These are phyloP conservation scores for Cliona cf. orientalis DNA, from an alignment of 37 sponge, comb jelly and placozoan species.

Conservation along the genomic window DNA sequence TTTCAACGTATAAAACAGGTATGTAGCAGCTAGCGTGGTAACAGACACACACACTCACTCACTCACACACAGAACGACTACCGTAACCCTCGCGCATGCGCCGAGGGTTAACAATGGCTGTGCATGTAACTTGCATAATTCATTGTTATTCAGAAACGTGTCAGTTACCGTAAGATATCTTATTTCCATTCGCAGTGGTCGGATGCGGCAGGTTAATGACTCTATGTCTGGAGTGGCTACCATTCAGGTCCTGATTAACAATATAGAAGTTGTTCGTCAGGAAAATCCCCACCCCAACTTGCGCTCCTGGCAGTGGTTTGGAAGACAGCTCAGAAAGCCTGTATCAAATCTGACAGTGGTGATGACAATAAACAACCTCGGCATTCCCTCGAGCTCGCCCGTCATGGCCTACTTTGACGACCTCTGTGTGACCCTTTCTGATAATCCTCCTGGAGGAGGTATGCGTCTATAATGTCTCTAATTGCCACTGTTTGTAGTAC, in stretches of 20 bases:
- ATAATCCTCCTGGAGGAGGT: not conserved
- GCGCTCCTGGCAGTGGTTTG: slow-evolving; percentile 32
- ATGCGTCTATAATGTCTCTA: not conserved
- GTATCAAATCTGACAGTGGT: not conserved
- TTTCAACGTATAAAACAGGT: too few species aligned
- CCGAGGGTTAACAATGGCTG: too few species aligned
- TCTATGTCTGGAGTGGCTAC: not conserved
- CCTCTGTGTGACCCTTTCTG: not conserved
- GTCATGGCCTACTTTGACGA: slow-evolving; percentile 39
- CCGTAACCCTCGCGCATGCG: too few species aligned
- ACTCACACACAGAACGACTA: too few species aligned
- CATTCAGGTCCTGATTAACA: not conserved
- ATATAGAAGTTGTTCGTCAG: not conserved
- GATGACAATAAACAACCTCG: not conserved
- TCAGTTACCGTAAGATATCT: too few species aligned
- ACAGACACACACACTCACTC: too few species aligned
- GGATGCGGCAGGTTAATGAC: slow-evolving; percentile 4
- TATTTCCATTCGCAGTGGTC: not conserved
- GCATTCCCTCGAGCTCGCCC: not conserved
- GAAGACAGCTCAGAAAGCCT: not conserved
- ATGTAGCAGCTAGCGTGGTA: too few species aligned
- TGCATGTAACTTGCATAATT: too few species aligned
- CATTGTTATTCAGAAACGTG: too few species aligned
- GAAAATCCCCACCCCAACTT: not conserved
- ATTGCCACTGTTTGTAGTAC: not conserved